phyloP scores from a whole-genome alignment of 1,140 invertebrate genomes.

The Latrodectus geometricus region DNA sequence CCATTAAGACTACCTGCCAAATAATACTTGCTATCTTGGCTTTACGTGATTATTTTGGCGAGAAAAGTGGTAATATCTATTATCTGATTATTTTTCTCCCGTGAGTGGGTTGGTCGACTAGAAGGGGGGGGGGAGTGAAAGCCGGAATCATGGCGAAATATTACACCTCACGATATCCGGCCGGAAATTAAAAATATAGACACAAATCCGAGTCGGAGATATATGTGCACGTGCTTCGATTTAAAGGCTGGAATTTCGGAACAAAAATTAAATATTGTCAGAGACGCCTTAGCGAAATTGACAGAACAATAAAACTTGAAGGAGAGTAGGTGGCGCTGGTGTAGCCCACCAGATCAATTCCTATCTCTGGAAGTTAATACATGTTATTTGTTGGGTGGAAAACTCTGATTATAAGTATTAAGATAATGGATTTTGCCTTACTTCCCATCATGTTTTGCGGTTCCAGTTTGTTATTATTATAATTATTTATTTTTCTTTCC shows the following conservation, averaged over 20 bases:
- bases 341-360: conserved; percentile 9
- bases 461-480: background rate
- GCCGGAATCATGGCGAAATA: background rate
- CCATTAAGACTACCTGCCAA: no score
- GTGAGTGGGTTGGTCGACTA: background rate
- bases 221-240: background rate
- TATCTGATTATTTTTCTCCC: background rate
- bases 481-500: no score
- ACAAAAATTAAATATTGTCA: background rate
- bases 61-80: background rate
- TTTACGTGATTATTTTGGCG: background rate
- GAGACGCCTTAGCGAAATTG: background rate
- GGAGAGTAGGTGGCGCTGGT: conserved; percentile 2
- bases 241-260: background rate
- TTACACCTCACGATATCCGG: background rate
- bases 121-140: background rate
- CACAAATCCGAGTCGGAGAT: background rate
- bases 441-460: background rate
- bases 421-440: conserved; percentile 39
- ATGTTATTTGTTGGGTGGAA: background rate
- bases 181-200: background rate
- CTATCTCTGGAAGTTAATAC: conserved; percentile 22
- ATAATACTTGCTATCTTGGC: no score
- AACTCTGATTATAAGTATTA: conserved; percentile 19
- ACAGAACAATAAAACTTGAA: conserved; percentile 1